phyloP scores from a whole-genome alignment of 2,888 invertebrate species.

The Polymixis flavicincta region DNA sequence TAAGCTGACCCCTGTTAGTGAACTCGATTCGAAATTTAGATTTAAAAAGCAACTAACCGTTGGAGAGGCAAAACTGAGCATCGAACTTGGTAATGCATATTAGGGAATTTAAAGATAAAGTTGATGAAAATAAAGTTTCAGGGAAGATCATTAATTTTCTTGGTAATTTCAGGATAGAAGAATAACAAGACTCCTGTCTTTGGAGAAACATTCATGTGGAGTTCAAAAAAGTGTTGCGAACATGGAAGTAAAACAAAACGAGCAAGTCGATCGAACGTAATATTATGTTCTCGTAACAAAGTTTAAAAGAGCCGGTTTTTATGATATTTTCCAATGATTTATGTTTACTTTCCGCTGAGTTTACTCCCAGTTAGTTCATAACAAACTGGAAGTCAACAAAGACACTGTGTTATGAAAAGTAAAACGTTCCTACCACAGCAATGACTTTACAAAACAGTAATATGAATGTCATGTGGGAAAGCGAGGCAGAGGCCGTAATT shows the following conservation, averaged over 20 bases:
- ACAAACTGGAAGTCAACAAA: constrained; percentile 34
- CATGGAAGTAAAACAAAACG: constrained; percentile 7
- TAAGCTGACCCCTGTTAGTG: constrained; percentile 13
- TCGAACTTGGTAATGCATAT: constrained; percentile 28
- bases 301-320: constrained; percentile 33
- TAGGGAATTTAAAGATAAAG: constrained; percentile 24
- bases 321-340: constrained; percentile 34
- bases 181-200: constrained; percentile 20
- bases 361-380: constrained; percentile 18
- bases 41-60: constrained; percentile 39
- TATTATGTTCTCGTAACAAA: constrained; percentile 34
- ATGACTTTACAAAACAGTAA: not conserved
- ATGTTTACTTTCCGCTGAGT: constrained; percentile 31
- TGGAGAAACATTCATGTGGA: constrained; percentile 19
- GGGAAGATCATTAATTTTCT: constrained; percentile 28
- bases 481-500: not conserved
- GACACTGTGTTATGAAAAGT: constrained; percentile 12
- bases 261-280: constrained; percentile 26
- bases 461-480: not conserved
- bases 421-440: not conserved
- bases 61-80: constrained; percentile 23
- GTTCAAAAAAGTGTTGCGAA: constrained; percentile 12
- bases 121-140: constrained; percentile 7
- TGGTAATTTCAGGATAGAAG: constrained; percentile 12
- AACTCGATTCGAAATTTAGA: constrained; percentile 17